Evolutionary conservation across 2,797 vertebrate genomes (phyloP), one percentile per base, ranked within the genome.

Genomic region (Oreortyx pictus): DNA sequence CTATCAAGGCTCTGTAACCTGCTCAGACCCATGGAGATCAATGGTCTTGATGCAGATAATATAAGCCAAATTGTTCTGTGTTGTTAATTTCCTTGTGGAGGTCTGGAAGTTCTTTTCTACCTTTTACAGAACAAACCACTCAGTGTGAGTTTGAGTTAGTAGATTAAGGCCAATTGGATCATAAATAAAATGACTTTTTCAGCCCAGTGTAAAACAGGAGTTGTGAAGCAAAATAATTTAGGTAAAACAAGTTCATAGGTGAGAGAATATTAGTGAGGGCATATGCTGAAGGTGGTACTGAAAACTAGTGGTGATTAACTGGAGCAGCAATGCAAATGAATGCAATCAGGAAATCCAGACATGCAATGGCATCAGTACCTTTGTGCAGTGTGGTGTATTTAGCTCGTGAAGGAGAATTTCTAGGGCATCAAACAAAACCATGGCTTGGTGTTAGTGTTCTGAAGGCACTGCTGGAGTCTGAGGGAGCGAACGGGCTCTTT

Each of bases 161-260:
- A 94, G 93, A 90, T 94, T 93, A 87, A 84, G 70, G 74, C 71
- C 87, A 94, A 82, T 64, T 54, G 79, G 82, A 91, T 91, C 87
- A 94, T 35, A 94, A 89, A 88, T 86, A 91, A 90, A 71, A 88
- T 64, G 82, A 83, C 67, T 90, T 89, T 91, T 75, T 66, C 35
- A 73, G 56, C 35, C 35, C 27, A 72, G 68, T 85, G 77, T 50
- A 41, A 14, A 19, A 75, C 92, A 43, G 62, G 62, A 77, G 35
- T n/a, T 92, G 85, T 81, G 73, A 85, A 89, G 50, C 56, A 67
- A 74, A 14, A 44, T 43, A 41, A 78, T 82, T 82, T 72, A 6
- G 7, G 19, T 60, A 62, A 74, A 22, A 54, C 8, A 71, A 17
- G 29, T 71, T 88, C 43, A 41, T 8, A 7, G 41, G 13, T 11